Conservation (phyloP, 2,797 vertebrate species). For the Protonibea diacanthus region DNA sequence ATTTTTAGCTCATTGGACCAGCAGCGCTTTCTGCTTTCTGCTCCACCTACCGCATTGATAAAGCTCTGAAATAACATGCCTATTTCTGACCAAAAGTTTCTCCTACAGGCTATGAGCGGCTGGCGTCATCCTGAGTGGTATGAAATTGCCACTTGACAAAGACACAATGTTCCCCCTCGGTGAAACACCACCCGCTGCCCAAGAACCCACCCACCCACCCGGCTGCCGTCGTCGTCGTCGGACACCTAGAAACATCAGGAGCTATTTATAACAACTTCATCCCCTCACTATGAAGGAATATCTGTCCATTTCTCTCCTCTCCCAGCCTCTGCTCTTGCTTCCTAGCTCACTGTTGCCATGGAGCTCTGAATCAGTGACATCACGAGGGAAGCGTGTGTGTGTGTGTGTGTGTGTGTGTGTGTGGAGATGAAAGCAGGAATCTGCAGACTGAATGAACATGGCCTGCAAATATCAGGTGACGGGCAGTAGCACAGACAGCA, state of each 20-base stretch:
- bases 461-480: conserved; percentile 64
- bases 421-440: conserved; percentile 73
- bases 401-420: conserved; percentile 20
- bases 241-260: conserved; percentile 71
- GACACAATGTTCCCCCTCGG: conserved; percentile 39
- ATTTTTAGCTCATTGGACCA: conserved; percentile 42
- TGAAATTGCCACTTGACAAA: conserved; percentile 53
- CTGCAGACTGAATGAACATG: conserved; percentile 48
- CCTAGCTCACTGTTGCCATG: conserved; percentile 84
- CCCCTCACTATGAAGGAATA: conserved; percentile 70
- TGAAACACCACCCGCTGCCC: background rate
- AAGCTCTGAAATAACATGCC: conserved; percentile 31
- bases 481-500: conserved; percentile 37
- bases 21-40: conserved; percentile 20
- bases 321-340: conserved; percentile 15
- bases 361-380: conserved; percentile 83
- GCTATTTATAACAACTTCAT: conserved; percentile 84
- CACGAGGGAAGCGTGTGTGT: conserved; percentile 57
- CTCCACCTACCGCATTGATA: conserved; percentile 31
- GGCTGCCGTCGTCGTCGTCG: background rate
- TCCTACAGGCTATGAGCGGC: conserved; percentile 10
- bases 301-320: conserved; percentile 49
- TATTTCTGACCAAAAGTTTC: conserved; percentile 41
- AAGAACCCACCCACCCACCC: background rate
- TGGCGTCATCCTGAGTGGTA: conserved; percentile 33